Base-by-base conservation (phyloP, 1,140 invertebrate species). In the Atta cephalotes region DNA sequence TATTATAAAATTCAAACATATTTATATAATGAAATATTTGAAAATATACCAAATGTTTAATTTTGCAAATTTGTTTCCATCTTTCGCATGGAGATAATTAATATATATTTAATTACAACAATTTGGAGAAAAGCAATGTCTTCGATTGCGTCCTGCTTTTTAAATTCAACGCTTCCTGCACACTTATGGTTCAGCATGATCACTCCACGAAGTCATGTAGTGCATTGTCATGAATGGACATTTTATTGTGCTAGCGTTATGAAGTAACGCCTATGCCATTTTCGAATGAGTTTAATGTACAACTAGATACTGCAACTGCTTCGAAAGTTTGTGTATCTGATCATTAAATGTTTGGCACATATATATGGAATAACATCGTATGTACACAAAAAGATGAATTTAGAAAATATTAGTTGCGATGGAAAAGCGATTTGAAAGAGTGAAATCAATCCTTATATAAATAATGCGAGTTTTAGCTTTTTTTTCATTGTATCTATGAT, bases 1-100 rank as follows among this genome's bases (percentile, higher is more conserved):
- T 0, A 72, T 56, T 31, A 90, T 86, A 39, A 93, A 91, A 25
- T 91, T 93, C 31, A 53, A 74, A 78, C 16, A n/a, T 18, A 66
- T 0, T 4, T 31, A 18, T 18, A 45, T 7, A 18, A 63, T 16
- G 14, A 2, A 3, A 51, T 51, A 3, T 51, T n/a, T 39, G 21
- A 60, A 25, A 35, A 39, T 68, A 21, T 39, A 5, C 9, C 7
- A 66, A 35, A 39, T 12, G 1, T 35, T 66, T 66, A 66, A n/a
- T 66, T 66, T 66, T n/a, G 18, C 9, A 0, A 63, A 28, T 5
- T 31, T 31, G 3, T 63, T 7, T 16, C 60, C 21, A 21, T 25
- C 0, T 62, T 28, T 4, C 21, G 10, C 25, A 2, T 63, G 16
- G 31, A 31, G 2, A 58, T 58, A n/a, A 58, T 16, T 56, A 58